A percentile compares a stretch with the other conserved stretches of the same genome.
These are phyloP conservation scores for Catocala fraxini DNA, from an alignment of 2,888 invertebrate species.

Conservation along the genomic window DNA sequence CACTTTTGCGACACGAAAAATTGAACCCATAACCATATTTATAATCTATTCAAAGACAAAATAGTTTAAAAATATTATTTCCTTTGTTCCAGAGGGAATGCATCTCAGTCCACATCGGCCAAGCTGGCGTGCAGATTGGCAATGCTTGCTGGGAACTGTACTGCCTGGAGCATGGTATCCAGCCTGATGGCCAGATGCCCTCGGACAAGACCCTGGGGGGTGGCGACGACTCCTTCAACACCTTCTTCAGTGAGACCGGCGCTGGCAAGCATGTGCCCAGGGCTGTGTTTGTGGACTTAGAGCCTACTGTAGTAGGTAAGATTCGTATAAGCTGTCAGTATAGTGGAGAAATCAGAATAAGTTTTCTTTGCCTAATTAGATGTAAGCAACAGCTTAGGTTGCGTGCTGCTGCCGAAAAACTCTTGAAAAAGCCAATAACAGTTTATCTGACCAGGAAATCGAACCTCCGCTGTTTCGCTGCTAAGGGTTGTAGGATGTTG, in stretches of 20 bases:
- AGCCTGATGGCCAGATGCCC: slow-evolving; percentile 95
- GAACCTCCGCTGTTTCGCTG: no score
- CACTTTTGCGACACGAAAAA: no score
- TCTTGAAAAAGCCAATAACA: no score
- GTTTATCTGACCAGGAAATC: no score
- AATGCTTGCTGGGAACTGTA: slow-evolving; percentile 96
- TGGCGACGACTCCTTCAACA: slow-evolving; percentile 93
- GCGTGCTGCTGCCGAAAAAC: no score
- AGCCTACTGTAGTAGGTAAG: slow-evolving; percentile 96
- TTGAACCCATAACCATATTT: no score
- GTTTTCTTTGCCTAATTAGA: no score
- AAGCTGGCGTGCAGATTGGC: slow-evolving; percentile 95
- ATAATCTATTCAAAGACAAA: no score
- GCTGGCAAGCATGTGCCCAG: slow-evolving; percentile 95
- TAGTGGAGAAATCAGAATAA: no score
- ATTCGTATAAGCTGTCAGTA: neutral
- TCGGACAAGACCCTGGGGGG: slow-evolving; percentile 92
- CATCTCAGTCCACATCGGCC: slow-evolving; percentile 95
- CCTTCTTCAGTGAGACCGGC: slow-evolving; percentile 93
- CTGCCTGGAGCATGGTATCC: slow-evolving; percentile 94
- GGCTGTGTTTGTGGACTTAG: slow-evolving; percentile 96
- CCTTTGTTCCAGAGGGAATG: slow-evolving; percentile 91
- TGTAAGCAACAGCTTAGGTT: no score
- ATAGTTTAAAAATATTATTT: neutral
- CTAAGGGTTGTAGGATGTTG: no score